phyloP scores from a whole-genome alignment of 2,797 vertebrate species.

The Okamejei kenojei region DNA sequence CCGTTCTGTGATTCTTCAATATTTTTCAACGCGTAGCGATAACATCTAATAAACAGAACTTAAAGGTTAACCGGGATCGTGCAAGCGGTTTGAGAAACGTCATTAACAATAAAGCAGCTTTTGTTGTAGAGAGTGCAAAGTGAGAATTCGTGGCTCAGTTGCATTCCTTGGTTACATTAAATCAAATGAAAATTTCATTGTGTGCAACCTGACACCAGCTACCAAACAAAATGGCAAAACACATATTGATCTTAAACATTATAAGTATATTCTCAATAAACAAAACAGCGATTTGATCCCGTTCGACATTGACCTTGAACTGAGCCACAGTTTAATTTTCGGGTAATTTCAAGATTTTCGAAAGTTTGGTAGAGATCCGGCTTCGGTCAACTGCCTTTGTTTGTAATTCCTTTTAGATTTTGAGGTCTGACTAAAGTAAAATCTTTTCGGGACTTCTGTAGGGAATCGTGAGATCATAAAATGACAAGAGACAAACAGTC shows the following conservation, averaged over 20 bases:
- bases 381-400: neutral
- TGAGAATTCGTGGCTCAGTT: neutral
- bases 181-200: neutral
- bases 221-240: neutral
- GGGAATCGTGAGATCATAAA: constrained; percentile 41
- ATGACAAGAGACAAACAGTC: constrained; percentile 40
- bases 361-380: neutral
- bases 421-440: neutral
- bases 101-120: neutral
- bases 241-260: constrained; percentile 1
- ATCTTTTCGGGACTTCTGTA: neutral
- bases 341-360: neutral
- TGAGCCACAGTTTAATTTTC: neutral
- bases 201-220: neutral
- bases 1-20: neutral
- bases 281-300: constrained; percentile 2
- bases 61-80: neutral
- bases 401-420: neutral
- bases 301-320: constrained; percentile 36
- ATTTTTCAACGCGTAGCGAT: neutral
- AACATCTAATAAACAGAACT: neutral
- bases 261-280: neutral
- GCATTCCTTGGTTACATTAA: neutral
- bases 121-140: neutral
- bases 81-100: neutral